Percentiles rank a stretch among this genome's conserved stretches.
These are phyloP conservation scores for Chaenogobius annularis DNA, from an alignment of 2,113 vertebrate species.

Conservation along the genomic window DNA sequence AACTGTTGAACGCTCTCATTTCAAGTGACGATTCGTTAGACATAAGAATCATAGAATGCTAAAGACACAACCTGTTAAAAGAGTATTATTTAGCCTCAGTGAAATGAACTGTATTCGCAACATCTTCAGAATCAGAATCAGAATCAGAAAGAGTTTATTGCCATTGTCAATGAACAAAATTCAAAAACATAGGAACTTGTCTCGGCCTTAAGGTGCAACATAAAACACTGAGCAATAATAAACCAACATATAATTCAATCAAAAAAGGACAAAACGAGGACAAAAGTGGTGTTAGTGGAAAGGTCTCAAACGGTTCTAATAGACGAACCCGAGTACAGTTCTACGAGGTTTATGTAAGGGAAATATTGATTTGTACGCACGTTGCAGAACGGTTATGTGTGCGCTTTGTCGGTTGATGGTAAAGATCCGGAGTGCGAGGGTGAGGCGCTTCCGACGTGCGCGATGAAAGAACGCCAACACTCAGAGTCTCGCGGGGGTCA, in stretches of 20 bases:
- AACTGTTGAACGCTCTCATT: conserved; percentile 7
- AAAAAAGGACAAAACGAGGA: neutral
- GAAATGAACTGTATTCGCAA: neutral
- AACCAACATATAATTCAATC: neutral
- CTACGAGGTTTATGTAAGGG: too few relatives aligned
- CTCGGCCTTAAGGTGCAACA: too few relatives aligned
- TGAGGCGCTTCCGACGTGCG: neutral
- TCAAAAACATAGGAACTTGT: too few relatives aligned
- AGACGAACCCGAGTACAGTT: too few relatives aligned
- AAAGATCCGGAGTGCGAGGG: neutral
- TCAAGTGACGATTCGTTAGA: neutral
- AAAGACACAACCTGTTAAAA: neutral
- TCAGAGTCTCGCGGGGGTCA: neutral
- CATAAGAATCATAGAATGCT: neutral
- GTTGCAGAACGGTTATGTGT: neutral
- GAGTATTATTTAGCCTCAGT: neutral
- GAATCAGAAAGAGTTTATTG: too few relatives aligned
- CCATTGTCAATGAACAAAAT: too few relatives aligned
- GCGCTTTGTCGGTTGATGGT: neutral
- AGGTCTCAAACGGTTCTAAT: too few relatives aligned
- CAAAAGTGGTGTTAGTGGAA: too few relatives aligned
- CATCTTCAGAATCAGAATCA: too few relatives aligned
- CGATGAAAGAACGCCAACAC: neutral
- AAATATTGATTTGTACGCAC: neutral
- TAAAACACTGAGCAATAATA: too few relatives aligned